These are phyloP conservation scores for Phalera bucephala DNA, from an alignment of 2,888 invertebrate species.

Conservation along the genomic window DNA sequence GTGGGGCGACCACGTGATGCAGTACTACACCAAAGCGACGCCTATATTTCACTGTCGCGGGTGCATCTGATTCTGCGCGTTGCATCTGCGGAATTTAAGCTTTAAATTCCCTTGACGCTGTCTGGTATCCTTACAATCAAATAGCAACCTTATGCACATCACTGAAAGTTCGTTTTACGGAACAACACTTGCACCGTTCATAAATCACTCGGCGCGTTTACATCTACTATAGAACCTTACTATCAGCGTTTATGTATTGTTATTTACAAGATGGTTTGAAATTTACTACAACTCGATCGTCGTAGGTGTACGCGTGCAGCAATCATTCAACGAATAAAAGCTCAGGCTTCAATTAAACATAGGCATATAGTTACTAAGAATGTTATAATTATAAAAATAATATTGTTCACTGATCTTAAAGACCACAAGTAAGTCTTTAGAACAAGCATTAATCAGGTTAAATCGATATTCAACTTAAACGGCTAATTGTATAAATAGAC, in stretches of 20 bases:
- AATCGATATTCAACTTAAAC: no score
- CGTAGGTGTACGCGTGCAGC: no score
- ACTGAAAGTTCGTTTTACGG: conserved; percentile 7
- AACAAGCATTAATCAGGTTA: no score
- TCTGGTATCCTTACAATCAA: conserved; percentile 6
- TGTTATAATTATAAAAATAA: no score
- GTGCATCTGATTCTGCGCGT: conserved; percentile 53
- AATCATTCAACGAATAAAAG: no score
- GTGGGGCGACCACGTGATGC: conserved; percentile 47
- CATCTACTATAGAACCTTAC: not conserved
- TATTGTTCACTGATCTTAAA: no score
- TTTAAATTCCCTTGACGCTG: conserved; percentile 14
- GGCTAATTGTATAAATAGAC: no score
- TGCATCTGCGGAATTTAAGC: conserved; percentile 36
- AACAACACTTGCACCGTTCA: conserved; percentile 8
- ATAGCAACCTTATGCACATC: conserved; percentile 17
- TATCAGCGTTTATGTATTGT: conserved; percentile 2
- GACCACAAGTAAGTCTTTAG: no score
- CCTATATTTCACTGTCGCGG: conserved; percentile 28
- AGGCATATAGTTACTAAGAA: no score
- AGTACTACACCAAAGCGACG: conserved; percentile 33
- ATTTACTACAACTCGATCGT: conserved; percentile 15
- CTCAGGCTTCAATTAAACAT: no score
- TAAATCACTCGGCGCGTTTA: conserved; percentile 13
- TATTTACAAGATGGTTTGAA: conserved; percentile 11